These are phyloP conservation scores for Urocolius indicus DNA, from an alignment of 2,113 vertebrate species.

Conservation along the genomic window DNA sequence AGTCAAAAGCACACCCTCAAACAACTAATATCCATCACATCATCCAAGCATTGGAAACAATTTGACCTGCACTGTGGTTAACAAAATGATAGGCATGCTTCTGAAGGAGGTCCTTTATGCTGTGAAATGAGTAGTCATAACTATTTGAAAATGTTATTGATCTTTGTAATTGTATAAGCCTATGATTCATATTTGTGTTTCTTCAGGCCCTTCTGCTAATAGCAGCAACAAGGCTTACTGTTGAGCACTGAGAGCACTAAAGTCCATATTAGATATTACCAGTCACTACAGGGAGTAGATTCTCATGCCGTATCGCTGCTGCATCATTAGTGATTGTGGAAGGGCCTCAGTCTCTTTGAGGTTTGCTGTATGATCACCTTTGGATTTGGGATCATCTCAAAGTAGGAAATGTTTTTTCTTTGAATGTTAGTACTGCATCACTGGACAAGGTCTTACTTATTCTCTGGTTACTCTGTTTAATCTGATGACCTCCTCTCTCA, in stretches of 20 bases:
- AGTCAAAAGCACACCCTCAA: background rate
- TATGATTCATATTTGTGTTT: background rate
- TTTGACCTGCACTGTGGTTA: background rate
- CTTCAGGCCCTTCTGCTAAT: background rate
- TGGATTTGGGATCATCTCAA: background rate
- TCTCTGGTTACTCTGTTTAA: background rate
- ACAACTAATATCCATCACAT: background rate
- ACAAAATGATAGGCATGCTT: constrained; percentile 1
- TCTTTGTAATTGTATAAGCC: background rate
- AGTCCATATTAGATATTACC: background rate
- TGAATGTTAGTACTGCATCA: background rate
- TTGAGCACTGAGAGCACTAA: background rate
- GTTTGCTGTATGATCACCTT: background rate
- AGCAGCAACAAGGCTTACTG: background rate
- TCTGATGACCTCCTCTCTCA: background rate
- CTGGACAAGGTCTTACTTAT: background rate
- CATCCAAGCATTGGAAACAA: background rate
- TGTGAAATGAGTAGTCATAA: background rate
- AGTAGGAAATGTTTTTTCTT: background rate
- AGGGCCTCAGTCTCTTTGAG: background rate
- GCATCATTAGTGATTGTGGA: background rate
- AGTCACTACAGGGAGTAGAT: background rate
- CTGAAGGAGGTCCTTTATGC: background rate
- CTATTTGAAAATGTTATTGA: constrained; percentile 16
- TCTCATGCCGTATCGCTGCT: background rate